Evolutionary conservation across 1,140 invertebrate genomes (phyloP).

Genomic region (Leguminivora glycinivorella): DNA sequence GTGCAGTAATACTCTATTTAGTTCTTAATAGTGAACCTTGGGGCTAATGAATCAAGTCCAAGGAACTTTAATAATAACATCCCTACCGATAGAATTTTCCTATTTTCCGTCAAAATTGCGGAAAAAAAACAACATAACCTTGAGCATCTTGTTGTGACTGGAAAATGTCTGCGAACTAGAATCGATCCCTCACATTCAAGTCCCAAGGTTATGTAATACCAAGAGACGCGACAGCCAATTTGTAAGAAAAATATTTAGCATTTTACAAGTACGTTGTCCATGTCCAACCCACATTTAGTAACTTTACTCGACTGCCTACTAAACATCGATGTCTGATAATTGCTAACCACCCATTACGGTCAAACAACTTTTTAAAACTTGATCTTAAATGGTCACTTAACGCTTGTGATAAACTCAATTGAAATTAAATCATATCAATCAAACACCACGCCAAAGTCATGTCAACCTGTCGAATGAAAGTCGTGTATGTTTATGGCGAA

Average conservation of each 20-base stretch:
- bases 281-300: neutral
- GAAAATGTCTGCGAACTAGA: no score
- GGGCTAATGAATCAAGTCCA: no score
- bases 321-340: neutral
- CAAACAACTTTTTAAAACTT: constrained; percentile 13
- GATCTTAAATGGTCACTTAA: constrained; percentile 4
- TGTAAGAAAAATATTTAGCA: neutral
- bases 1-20: no score
- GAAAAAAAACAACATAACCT: no score
- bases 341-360: neutral
- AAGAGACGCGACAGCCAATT: neutral
- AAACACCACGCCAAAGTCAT: constrained; percentile 23
- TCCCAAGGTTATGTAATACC: no score
- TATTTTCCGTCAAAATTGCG: no score
- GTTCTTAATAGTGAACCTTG: no score
- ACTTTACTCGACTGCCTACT: neutral
- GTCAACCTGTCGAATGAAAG: constrained; percentile 16
- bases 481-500: neutral
- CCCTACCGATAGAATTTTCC: no score
- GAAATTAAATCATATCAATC: constrained; percentile 20
- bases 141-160: no score
- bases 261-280: neutral
- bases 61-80: no score
- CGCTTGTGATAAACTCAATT: constrained; percentile 6
- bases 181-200: no score